Evolutionary conservation across 2,888 invertebrate genomes (phyloP).

Genomic region (Epiblema foenella): DNA sequence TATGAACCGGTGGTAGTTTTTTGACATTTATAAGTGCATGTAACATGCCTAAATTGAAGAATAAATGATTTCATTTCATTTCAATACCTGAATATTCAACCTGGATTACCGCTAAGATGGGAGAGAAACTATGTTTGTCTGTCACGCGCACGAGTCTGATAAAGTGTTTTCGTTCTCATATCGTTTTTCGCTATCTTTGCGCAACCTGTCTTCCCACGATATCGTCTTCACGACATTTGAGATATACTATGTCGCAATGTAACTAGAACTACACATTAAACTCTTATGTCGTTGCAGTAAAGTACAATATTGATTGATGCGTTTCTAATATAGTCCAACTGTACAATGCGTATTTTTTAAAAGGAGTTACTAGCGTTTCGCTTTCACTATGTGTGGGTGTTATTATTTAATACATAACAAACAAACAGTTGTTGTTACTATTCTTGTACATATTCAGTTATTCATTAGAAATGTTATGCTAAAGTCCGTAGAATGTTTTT

Average conservation of each 20-base stretch:
- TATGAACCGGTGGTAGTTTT: too few species aligned
- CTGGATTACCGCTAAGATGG: background rate
- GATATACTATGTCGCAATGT: conserved; percentile 35
- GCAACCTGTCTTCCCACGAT: conserved; percentile 39
- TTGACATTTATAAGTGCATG: too few species aligned
- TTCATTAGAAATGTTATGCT: background rate
- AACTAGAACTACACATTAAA: background rate
- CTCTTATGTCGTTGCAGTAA: background rate
- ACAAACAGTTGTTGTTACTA: background rate
- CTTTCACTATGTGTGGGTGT: conserved; percentile 38
- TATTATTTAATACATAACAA: conserved; percentile 31
- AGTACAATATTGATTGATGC: conserved; percentile 3
- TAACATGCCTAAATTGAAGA: too few species aligned
- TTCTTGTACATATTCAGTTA: conserved; percentile 10
- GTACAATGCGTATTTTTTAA: conserved; percentile 33
- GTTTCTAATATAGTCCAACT: conserved; percentile 2
- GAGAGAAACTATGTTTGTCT: background rate
- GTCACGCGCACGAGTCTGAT: background rate
- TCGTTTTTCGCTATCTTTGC: conserved; percentile 38
- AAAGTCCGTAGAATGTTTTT: background rate
- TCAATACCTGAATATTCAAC: too few species aligned
- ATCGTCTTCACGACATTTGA: conserved; percentile 42
- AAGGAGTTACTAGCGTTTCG: conserved; percentile 20
- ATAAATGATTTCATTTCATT: too few species aligned
- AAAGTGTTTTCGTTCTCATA: conserved; percentile 16